Percentiles rank a stretch among this genome's conserved stretches.
These are phyloP conservation scores for Leptopilina syphax DNA, from an alignment of 2,888 invertebrate species.

Conservation along the genomic window DNA sequence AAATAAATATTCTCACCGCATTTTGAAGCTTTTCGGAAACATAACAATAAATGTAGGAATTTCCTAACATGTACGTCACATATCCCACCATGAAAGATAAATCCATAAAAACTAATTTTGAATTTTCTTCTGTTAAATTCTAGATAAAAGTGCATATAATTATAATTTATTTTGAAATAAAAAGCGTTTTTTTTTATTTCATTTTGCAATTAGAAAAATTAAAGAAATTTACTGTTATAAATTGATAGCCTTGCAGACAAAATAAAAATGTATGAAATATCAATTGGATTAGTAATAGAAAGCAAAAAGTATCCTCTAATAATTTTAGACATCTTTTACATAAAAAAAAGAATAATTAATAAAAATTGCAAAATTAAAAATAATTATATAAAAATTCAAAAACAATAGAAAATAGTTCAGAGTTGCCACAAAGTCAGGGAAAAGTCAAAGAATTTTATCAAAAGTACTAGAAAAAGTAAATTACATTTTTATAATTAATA, in stretches of 20 bases:
- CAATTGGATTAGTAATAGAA: neutral
- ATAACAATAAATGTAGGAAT: slow-evolving; percentile 52
- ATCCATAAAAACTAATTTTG: neutral
- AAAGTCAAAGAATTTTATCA: too few species aligned
- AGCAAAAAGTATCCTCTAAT: neutral
- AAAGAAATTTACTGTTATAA: neutral
- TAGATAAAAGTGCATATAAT: neutral
- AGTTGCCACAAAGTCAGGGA: too few species aligned
- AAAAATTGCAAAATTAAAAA: too few species aligned
- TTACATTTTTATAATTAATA: too few species aligned
- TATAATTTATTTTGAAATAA: neutral
- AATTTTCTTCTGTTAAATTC: neutral
- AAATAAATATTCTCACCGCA: slow-evolving; percentile 8
- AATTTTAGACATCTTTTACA: neutral
- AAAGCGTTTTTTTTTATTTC: neutral
- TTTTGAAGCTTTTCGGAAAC: slow-evolving; percentile 47
- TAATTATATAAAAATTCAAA: too few species aligned
- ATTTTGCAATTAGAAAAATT: neutral
- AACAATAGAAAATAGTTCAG: too few species aligned
- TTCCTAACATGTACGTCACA: slow-evolving; percentile 10
- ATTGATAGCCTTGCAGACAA: neutral
- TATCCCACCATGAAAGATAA: slow-evolving; percentile 7
- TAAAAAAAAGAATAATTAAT: neutral
- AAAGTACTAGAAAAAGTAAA: too few species aligned
- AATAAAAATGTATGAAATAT: neutral